phyloP scores from a whole-genome alignment of 2,888 invertebrate genomes.

The Hymenopus coronatus region DNA sequence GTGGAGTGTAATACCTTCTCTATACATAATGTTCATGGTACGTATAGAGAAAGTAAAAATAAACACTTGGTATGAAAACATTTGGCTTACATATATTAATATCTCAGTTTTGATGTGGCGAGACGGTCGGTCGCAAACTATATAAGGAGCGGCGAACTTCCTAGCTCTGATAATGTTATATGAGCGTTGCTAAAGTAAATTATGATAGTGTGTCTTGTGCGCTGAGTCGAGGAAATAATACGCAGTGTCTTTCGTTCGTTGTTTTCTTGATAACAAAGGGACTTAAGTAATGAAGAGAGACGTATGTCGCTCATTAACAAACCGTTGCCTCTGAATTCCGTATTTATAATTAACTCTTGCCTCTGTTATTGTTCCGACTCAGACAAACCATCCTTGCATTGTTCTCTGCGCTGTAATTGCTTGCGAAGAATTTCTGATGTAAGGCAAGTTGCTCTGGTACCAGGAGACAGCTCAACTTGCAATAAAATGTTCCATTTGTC shows the following conservation, averaged over 20 bases:
- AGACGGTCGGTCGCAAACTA: too few species aligned
- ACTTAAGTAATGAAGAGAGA: background rate
- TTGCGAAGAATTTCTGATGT: background rate
- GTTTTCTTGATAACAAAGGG: background rate
- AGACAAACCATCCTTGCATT: background rate
- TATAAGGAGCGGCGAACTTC: too few species aligned
- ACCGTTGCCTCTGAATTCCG: background rate
- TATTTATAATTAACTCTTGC: background rate
- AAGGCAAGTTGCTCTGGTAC: background rate
- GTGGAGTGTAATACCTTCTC: too few species aligned
- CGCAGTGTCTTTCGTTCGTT: background rate
- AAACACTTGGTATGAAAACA: too few species aligned
- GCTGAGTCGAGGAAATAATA: background rate
- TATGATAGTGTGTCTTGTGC: background rate
- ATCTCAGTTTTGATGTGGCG: too few species aligned
- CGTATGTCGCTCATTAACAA: background rate
- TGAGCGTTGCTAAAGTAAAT: background rate
- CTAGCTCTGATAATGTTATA: too few species aligned
- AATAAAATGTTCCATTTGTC: background rate
- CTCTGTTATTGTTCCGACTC: background rate
- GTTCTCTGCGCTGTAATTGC: background rate
- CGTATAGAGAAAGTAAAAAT: too few species aligned
- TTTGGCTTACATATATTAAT: too few species aligned
- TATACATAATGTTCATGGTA: too few species aligned
- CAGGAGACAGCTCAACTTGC: background rate